phyloP scores from a whole-genome alignment of 2,113 vertebrate genomes.

The Reinhardtius hippoglossoides region DNA sequence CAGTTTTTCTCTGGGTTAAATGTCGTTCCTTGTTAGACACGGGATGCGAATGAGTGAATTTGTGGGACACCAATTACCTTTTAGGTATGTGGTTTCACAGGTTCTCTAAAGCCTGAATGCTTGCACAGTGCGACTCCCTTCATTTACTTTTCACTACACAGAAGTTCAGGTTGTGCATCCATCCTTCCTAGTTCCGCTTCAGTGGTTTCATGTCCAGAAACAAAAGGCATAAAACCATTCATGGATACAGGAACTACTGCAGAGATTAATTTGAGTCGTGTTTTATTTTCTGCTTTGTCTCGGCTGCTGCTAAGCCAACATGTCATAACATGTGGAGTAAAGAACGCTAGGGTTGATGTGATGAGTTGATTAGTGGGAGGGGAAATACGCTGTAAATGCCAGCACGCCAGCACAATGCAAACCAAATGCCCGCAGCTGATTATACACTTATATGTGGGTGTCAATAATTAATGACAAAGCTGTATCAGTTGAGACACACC shows the following conservation, averaged over 20 bases:
- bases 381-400: no score
- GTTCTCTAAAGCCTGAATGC: slow-evolving; percentile 31
- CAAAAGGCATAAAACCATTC: neutral
- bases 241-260: neutral
- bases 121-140: slow-evolving; percentile 6
- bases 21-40: slow-evolving; percentile 44
- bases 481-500: no score
- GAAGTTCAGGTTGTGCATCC: slow-evolving; percentile 21
- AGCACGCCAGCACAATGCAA: no score
- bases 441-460: no score
- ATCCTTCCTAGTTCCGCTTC: slow-evolving; percentile 15
- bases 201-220: neutral
- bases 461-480: no score
- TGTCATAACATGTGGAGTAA: slow-evolving; percentile 21
- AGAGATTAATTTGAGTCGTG: neutral
- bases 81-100: slow-evolving; percentile 49
- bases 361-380: slow-evolving; percentile 2
- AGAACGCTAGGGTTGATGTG: no score
- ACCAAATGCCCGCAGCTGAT: no score
- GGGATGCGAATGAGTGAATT: neutral
- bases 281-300: slow-evolving; percentile 15
- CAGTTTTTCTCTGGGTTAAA: slow-evolving; percentile 5
- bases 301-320: neutral
- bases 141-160: slow-evolving; percentile 2
- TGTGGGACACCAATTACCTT: neutral